Evolutionary conservation across 2,888 invertebrate genomes (phyloP), one percentile per base, ranked within the genome.

Genomic region (Amblyjoppa fuscipennis): DNA sequence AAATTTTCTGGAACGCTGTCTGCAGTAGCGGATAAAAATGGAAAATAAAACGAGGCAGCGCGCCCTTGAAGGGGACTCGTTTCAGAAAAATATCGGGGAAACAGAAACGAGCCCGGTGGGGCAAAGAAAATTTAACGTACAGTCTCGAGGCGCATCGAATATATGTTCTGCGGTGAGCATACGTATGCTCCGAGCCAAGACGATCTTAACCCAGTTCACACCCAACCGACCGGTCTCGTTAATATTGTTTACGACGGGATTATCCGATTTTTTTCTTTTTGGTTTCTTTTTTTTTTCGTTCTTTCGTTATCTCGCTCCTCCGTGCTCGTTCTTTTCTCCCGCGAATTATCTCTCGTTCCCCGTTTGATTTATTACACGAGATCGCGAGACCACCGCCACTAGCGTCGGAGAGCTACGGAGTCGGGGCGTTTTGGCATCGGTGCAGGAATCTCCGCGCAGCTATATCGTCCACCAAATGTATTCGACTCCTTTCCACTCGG

Each of bases 221-320:
- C 75, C 34, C 56, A 16, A 13, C 51, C 59, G 38, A 51, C 56
- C 51, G 16, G 41, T 80, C 75, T 66, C 81, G 80, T 81, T 84
- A 76, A 81, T 70, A 70, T 84, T 84, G 76, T 84, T 84, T 84
- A 84, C 70, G 80, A 53, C 25, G 28, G 61, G 71, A 84, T 84
- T 84, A 81, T 84, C 78, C 71, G 20, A 59, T 49, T 34, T 68
- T 51, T 71, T 59, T 64, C 56, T 69, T 11, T 45, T 64, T 7
- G 34, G 34, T 59, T 51, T 59, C 16, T 75, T 61, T n/a, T n/a
- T 41, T 59, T 59, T 59, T 20, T 20, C 20, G 20, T 31, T 64
- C n/a, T 75, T 64, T 20, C 76, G n/a, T 31, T 56, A 59, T 79
- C 69, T 51, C 5, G 59, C 38, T 70, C 56, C 59, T n/a, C 20